Evolutionary conservation across 2,888 invertebrate genomes (phyloP).

Genomic region (Parnassius apollo): DNA sequence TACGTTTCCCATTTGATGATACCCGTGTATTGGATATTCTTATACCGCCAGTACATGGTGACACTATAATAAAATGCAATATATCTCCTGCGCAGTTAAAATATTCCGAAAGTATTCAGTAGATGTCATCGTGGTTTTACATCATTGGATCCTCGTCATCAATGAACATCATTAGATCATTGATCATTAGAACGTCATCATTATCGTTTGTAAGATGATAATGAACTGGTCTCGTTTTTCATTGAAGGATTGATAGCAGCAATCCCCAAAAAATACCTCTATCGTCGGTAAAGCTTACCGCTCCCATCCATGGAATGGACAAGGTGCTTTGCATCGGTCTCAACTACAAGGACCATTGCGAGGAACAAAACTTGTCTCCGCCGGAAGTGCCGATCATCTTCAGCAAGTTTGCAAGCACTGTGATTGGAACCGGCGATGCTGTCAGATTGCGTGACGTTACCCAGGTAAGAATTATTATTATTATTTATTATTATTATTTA

Average conservation of each 20-base stretch:
- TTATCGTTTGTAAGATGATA: too few relatives aligned
- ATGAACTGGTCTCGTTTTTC: neutral
- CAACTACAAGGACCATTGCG: slow-evolving; percentile 92
- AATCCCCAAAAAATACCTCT: slow-evolving; percentile 49
- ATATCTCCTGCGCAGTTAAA: too few relatives aligned
- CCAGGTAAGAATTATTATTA: slow-evolving; percentile 43
- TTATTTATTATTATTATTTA: too few relatives aligned
- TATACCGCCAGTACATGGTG: too few relatives aligned
- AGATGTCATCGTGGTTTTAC: too few relatives aligned
- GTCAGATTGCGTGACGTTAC: slow-evolving; percentile 71
- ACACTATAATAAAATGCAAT: too few relatives aligned
- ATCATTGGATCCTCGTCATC: too few relatives aligned
- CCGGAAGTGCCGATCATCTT: slow-evolving; percentile 92
- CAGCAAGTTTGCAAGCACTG: slow-evolving; percentile 90
- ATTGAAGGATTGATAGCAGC: slow-evolving; percentile 38
- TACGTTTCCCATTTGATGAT: too few relatives aligned
- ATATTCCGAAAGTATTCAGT: too few relatives aligned
- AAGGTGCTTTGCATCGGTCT: slow-evolving; percentile 93
- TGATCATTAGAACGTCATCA: too few relatives aligned
- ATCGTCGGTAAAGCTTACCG: slow-evolving; percentile 80
- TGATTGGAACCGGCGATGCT: slow-evolving; percentile 87
- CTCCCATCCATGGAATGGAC: slow-evolving; percentile 90
- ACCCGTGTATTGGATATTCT: too few relatives aligned
- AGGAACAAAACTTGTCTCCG: slow-evolving; percentile 87
- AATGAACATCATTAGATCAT: too few relatives aligned